These are phyloP conservation scores for Acridotheres tristis DNA, from an alignment of 2,797 vertebrate genomes.

Conservation along the genomic window DNA sequence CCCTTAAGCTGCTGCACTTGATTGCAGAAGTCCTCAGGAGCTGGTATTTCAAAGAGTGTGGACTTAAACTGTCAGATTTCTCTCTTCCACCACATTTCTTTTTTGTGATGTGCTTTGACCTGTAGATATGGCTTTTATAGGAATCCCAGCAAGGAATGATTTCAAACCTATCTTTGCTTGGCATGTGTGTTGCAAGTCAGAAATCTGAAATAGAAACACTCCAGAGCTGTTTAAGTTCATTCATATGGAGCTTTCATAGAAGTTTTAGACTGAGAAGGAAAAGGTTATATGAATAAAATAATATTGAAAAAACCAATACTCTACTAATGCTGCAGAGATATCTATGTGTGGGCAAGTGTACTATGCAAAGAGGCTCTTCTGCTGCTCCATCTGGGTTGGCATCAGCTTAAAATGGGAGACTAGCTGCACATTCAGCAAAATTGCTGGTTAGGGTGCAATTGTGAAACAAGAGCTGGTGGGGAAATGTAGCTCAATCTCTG, in stretches of 20 bases:
- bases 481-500: not conserved
- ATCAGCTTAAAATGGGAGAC: not conserved
- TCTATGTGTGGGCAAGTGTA: not conserved
- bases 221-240: not conserved
- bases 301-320: rapidly evolving
- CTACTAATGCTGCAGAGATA: not conserved
- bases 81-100: not conserved
- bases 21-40: not conserved
- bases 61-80: not conserved
- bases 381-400: not conserved
- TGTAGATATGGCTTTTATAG: not conserved
- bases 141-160: not conserved
- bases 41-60: not conserved
- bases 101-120: not conserved
- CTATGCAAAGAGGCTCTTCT: not conserved
- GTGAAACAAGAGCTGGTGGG: not conserved
- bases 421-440: not conserved
- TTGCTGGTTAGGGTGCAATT: not conserved
- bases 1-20: not conserved
- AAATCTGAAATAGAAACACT: not conserved
- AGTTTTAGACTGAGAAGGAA: not conserved
- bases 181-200: not conserved
- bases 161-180: not conserved
- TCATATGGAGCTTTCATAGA: not conserved
- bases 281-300: not conserved